phyloP scores from a whole-genome alignment of 1,140 invertebrate genomes.

The Pseudomyrmex gracilis region DNA sequence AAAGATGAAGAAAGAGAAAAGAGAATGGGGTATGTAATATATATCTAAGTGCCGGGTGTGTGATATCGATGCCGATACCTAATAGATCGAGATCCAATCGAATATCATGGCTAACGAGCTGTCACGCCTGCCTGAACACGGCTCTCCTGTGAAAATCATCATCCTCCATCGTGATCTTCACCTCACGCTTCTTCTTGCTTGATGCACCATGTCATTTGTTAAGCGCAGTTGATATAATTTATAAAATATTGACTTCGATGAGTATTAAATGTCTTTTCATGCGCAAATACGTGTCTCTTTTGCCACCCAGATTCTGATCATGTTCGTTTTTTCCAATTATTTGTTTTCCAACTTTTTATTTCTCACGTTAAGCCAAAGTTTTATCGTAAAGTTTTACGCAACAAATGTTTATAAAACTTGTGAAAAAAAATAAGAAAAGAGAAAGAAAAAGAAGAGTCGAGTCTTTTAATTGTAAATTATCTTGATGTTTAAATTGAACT shows the following conservation, averaged over 20 bases:
- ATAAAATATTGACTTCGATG: conserved; percentile 5
- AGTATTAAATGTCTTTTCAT: background rate
- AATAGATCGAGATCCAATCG: conserved; percentile 77
- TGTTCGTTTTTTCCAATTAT: no score
- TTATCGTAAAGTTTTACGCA: no score
- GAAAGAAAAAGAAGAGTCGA: no score
- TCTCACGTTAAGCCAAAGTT: no score
- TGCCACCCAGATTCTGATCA: no score
- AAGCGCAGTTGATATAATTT: conserved; percentile 15
- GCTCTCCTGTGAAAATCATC: conserved; percentile 66
- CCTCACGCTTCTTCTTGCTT: conserved; percentile 41
- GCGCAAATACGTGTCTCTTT: background rate
- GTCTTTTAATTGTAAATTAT: no score
- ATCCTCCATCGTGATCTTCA: conserved; percentile 61
- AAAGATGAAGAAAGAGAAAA: conserved; percentile 30
- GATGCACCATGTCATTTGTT: conserved; percentile 21
- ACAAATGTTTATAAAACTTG: no score
- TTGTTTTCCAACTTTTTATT: no score
- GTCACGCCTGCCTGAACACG: conserved; percentile 77
- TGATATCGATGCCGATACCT: conserved; percentile 74
- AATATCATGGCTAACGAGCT: conserved; percentile 78
- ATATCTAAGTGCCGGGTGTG: conserved; percentile 68
- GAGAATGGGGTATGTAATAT: conserved; percentile 48
- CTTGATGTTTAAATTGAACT: no score
- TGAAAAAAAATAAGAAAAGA: no score